These are phyloP conservation scores for Pithys albifrons DNA, from an alignment of 2,113 vertebrate genomes.

Conservation along the genomic window DNA sequence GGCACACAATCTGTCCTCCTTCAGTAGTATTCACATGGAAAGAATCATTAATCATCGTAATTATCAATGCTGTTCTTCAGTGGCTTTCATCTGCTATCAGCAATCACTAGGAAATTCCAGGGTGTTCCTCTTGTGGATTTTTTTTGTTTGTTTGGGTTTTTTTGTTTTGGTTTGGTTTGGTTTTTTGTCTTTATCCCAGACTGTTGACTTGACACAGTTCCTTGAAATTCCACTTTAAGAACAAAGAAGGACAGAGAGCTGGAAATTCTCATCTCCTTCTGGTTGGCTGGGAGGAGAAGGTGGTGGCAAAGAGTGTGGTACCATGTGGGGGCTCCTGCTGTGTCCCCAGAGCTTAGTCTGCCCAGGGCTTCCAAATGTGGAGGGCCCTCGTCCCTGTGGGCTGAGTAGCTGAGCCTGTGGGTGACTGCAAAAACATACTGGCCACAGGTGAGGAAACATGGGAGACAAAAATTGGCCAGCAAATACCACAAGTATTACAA, in stretches of 20 bases:
- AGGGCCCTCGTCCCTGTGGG: neutral
- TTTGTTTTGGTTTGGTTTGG: neutral
- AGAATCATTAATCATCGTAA: conserved; percentile 39
- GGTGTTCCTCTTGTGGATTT: conserved; percentile 2
- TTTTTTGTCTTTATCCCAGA: conserved; percentile 5
- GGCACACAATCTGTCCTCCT: neutral
- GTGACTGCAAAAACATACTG: neutral
- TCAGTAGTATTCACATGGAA: neutral
- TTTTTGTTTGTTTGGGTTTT: neutral
- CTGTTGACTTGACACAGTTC: conserved; percentile 37
- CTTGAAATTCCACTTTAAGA: conserved; percentile 36
- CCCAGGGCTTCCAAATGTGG: neutral
- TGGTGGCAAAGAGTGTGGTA: neutral
- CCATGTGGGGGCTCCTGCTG: neutral
- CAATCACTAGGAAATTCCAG: conserved; percentile 61
- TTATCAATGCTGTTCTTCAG: conserved; percentile 7
- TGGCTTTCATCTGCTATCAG: conserved; percentile 48
- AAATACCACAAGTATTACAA: neutral
- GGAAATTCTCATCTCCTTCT: neutral
- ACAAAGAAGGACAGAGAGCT: neutral
- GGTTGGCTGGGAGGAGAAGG: neutral
- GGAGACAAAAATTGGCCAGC: neutral
- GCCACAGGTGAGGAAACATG: neutral
- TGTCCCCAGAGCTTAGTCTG: neutral
- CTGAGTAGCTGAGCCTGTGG: neutral